phyloP scores from a whole-genome alignment of 2,113 vertebrate genomes.

The Pheucticus melanocephalus region DNA sequence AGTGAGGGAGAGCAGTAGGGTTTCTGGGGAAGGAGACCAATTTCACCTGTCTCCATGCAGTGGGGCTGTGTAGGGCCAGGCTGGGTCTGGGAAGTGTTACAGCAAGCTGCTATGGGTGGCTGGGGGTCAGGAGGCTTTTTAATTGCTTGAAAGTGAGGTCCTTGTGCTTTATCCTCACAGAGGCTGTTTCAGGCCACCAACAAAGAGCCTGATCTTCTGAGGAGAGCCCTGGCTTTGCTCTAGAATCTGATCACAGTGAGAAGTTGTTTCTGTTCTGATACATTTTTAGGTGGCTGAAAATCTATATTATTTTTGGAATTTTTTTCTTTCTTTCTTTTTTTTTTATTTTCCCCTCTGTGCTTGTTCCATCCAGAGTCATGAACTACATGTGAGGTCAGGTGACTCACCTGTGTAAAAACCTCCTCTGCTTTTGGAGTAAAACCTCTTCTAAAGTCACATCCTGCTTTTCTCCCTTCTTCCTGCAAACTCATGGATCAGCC shows the following conservation, averaged over 20 bases:
- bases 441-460: not conserved
- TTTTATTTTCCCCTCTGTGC: not conserved
- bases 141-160: not conserved
- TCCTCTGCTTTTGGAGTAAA: not conserved
- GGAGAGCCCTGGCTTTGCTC: not conserved
- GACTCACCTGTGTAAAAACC: not conserved
- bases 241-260: not conserved
- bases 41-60: not conserved
- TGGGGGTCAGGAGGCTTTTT: not conserved
- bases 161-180: not conserved
- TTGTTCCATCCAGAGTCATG: not conserved
- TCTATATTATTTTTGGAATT: not conserved
- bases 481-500: not conserved
- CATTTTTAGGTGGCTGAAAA: not conserved
- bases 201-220: not conserved
- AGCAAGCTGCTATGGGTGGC: not conserved
- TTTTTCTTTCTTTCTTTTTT: too few relatives aligned
- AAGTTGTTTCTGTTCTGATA: not conserved
- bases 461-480: not conserved
- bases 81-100: not conserved
- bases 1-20: rapidly evolving
- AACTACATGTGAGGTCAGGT: not conserved
- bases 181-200: not conserved
- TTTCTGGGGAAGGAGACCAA: not conserved
- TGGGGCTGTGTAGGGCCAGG: not conserved